Base-by-base conservation (phyloP, 2,113 vertebrate species). In the Hipposideros armiger region DNA sequence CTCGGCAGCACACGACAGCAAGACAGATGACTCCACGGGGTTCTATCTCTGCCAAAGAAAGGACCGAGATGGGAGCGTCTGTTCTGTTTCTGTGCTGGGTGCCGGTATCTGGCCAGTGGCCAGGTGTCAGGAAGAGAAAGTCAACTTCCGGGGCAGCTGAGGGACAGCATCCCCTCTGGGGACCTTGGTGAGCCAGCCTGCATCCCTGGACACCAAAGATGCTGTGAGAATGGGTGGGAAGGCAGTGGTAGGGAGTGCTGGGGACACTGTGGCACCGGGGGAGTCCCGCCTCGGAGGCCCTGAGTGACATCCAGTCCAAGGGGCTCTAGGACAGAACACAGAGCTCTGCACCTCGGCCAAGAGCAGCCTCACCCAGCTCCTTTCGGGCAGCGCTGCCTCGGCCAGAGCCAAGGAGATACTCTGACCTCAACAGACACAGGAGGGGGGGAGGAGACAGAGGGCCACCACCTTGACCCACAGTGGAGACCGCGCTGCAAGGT, bases 1-100 rank as follows among this genome's bases (percentile, higher is more conserved):
- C 56, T 20, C 26, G 0, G 8, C 3, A 10, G 3, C 26, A 11
- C 9, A 1, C 22, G 14, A n/a, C 4, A 28, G 30, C 7, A 0
- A 58, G 13, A 3, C n/a, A 14, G 9, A 15, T 0, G 20, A 52
- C 9, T 22, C 50, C 1, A 45, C 2, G 0, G 76, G 19, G 28
- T 5, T 3, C 0, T 2, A 1, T 10, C 11, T 66, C 67, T 6
- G 32, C 5, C 4, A 4, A 26, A 10, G 50, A 13, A 45, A 60
- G 52, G 26, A 4, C 40, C 4, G 11, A 10, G 36, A 28, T 0
- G 15, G 1, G 13, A 4, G 9, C 0, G 3, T 11, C 0, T 14
- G 20, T 17, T 52, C 67, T 24, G 20, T 0, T 4, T 40, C 47
- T 52, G 5, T 2, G 10, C 64, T 0, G 16, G 64, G 14, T 7